phyloP scores from a whole-genome alignment of 2,113 vertebrate species.

The Toxotes chatareus region DNA sequence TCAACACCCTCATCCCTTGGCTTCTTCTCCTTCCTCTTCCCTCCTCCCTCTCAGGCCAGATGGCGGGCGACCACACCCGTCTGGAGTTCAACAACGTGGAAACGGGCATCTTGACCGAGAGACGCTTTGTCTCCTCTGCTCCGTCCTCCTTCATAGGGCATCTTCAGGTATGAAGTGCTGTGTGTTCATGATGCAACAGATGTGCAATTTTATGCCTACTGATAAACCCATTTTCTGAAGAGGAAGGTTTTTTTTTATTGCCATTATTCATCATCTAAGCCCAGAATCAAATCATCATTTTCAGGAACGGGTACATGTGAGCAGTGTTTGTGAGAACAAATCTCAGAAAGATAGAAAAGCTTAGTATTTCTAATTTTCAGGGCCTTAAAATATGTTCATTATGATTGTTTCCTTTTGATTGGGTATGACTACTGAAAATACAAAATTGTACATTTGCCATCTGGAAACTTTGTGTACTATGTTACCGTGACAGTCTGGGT shows the following conservation, averaged over 20 bases:
- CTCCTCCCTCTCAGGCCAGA: slow-evolving; percentile 86
- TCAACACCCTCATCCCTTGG: slow-evolving; percentile 3
- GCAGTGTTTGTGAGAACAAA: background rate
- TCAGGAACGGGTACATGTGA: background rate
- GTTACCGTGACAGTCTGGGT: background rate
- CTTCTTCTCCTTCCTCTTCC: slow-evolving; percentile 9
- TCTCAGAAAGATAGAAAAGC: too few species aligned
- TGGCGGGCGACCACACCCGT: slow-evolving; percentile 97
- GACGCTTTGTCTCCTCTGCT: slow-evolving; percentile 91
- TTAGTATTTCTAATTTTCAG: background rate
- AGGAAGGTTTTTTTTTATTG: background rate
- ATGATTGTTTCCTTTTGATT: background rate
- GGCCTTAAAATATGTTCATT: background rate
- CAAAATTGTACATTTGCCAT: background rate
- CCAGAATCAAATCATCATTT: background rate
- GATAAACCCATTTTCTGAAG: background rate
- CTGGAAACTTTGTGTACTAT: background rate
- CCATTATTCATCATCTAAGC: background rate
- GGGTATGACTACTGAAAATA: background rate
- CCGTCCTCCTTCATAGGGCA: slow-evolving; percentile 97
- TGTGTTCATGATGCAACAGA: background rate
- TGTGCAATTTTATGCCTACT: too few species aligned
- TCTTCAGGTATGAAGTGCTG: slow-evolving; percentile 81
- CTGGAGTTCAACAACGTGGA: slow-evolving; percentile 98
- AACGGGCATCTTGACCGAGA: slow-evolving; percentile 96